A percentile compares a stretch with the other conserved stretches of the same genome.
Conservation (phyloP, 35 echinoderm and acorn worm genomes). For the Heliocidaris tuberculata region DNA sequence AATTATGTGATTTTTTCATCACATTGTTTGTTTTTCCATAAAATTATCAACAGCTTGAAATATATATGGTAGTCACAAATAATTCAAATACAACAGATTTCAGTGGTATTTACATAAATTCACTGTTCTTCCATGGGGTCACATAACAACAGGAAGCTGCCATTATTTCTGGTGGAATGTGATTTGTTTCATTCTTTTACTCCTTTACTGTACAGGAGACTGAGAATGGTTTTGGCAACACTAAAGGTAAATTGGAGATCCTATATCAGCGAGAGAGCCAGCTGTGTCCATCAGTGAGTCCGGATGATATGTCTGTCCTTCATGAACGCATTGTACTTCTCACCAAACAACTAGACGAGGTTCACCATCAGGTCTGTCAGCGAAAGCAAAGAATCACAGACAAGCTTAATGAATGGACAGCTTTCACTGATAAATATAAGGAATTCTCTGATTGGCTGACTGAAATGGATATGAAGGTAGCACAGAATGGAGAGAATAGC, state of each 20-base stretch:
- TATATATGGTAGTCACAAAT: too few relatives aligned
- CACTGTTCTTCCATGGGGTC: too few relatives aligned
- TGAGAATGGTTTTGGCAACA: conserved; percentile 77
- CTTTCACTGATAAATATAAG: conserved; percentile 76
- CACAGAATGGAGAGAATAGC: conserved; percentile 91
- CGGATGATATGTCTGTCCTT: conserved; percentile 90
- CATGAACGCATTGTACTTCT: conserved; percentile 89
- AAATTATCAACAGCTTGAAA: too few relatives aligned
- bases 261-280: conserved; percentile 59
- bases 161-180: too few relatives aligned
- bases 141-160: too few relatives aligned
- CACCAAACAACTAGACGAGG: conserved; percentile 92
- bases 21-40: too few relatives aligned
- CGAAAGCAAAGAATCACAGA: conserved; percentile 82
- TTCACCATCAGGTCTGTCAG: conserved; percentile 79
- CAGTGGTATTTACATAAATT: too few relatives aligned
- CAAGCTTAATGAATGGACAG: conserved; percentile 84
- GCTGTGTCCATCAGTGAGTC: conserved; percentile 66
- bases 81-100: too few relatives aligned
- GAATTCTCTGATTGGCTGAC: conserved; percentile 98
- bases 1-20: too few relatives aligned
- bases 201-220: conserved; percentile 61
- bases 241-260: conserved; percentile 70
- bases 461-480: conserved; percentile 79
- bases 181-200: not conserved